These are phyloP conservation scores for Ernsta delagoae DNA, from an alignment of 2,888 invertebrate genomes.

Conservation along the genomic window DNA sequence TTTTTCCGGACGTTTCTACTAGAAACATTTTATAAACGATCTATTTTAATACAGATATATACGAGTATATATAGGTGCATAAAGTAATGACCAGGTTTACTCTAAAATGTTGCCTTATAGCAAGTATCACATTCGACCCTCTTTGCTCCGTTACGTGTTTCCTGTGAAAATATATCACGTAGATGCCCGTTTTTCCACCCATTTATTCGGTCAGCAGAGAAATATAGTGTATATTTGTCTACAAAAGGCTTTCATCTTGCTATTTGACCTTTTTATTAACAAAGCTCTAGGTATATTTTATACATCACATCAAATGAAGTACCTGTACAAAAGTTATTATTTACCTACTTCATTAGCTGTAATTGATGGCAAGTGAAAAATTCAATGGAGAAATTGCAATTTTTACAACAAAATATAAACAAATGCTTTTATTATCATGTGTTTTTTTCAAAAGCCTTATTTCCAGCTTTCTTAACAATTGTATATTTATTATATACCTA, in stretches of 20 bases:
- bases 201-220: conserved; percentile 62
- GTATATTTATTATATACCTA: too few relatives aligned
- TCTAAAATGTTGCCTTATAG: conserved; percentile 24
- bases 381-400: neutral
- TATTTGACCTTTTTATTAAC: conserved; percentile 24
- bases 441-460: too few relatives aligned
- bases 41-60: neutral
- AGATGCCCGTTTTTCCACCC: conserved; percentile 60
- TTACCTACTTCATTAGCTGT: too few relatives aligned
- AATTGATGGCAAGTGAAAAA: too few relatives aligned
- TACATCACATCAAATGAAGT: too few relatives aligned
- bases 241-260: conserved; percentile 41
- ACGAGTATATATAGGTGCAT: too few relatives aligned
- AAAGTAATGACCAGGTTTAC: conserved; percentile 19
- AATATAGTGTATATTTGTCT: conserved; percentile 60
- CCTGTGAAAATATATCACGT: conserved; percentile 67
- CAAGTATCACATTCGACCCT: conserved; percentile 28
- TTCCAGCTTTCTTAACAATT: too few relatives aligned
- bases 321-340: too few relatives aligned
- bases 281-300: neutral
- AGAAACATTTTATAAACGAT: neutral
- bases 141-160: conserved; percentile 53
- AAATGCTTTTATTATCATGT: too few relatives aligned
- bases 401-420: neutral
- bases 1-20: neutral